A percentile compares a stretch with the other conserved stretches of the same genome.
phyloP scores from a whole-genome alignment of 1,140 invertebrate species.

The Cylas formicarius region DNA sequence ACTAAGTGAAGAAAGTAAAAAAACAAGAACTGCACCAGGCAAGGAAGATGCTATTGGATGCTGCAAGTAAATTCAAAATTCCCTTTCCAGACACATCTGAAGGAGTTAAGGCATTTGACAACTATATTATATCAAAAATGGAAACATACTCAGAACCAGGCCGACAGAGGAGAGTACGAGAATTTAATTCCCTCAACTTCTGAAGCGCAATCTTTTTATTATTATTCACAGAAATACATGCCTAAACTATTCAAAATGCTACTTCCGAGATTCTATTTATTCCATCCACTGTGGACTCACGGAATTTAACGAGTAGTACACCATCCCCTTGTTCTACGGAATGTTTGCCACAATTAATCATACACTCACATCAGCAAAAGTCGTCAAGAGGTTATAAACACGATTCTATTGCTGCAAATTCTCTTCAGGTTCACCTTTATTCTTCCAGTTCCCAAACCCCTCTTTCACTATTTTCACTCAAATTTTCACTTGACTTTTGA shows the following conservation, averaged over 20 bases:
- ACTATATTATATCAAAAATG: conserved; percentile 15
- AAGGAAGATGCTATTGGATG: conserved; percentile 11
- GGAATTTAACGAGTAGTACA: conserved; percentile 6
- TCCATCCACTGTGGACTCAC: conserved; percentile 1
- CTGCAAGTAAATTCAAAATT: conserved; percentile 10
- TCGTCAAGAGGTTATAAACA: too few species aligned
- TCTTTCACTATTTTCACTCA: too few species aligned
- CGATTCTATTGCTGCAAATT: too few species aligned
- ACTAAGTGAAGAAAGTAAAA: conserved; percentile 6
- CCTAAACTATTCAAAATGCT: too few species aligned
- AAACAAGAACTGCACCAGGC: conserved; percentile 4
- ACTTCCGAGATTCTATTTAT: conserved; percentile 4
- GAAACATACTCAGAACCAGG: conserved; percentile 6
- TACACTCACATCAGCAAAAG: too few species aligned
- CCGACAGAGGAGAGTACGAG: conserved; percentile 8
- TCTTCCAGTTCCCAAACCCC: too few species aligned
- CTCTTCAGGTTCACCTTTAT: too few species aligned
- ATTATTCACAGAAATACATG: too few species aligned
- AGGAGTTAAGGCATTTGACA: conserved; percentile 10
- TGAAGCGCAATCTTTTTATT: conserved; percentile 3
- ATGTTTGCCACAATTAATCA: background rate
- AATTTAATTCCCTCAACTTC: conserved; percentile 10
- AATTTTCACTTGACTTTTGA: too few species aligned
- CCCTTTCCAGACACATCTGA: conserved; percentile 7
- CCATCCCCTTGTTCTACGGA: conserved; percentile 8